Conservation (phyloP, 35 echinoderm and acorn worm genomes). For the Lytechinus variegatus region DNA sequence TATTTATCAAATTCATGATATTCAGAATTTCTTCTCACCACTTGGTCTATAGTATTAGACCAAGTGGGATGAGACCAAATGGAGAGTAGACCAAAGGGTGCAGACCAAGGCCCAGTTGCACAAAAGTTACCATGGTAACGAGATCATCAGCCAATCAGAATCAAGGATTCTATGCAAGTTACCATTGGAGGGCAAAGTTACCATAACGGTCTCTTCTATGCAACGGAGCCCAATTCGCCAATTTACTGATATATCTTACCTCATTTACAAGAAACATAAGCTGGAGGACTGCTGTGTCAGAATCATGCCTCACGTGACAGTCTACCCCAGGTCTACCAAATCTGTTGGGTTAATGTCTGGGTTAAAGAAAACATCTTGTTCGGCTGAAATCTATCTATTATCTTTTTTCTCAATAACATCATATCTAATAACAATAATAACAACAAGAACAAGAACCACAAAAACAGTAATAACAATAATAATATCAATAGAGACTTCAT, state of each 20-base stretch:
- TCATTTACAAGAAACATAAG: slow-evolving; percentile 99
- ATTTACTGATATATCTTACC: slow-evolving; percentile 64
- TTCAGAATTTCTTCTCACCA: too few species aligned
- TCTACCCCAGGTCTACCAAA: slow-evolving; percentile 99
- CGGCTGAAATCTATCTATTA: neutral
- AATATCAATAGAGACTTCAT: neutral
- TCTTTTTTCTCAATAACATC: neutral
- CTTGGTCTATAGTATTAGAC: too few species aligned
- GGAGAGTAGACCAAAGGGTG: too few species aligned
- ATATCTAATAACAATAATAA: neutral
- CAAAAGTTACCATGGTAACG: too few species aligned
- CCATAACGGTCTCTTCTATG: too few species aligned
- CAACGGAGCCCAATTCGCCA: too few species aligned
- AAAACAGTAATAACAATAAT: neutral
- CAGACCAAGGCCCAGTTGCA: too few species aligned
- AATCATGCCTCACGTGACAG: slow-evolving; percentile 97
- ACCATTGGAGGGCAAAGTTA: too few species aligned
- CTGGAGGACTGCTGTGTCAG: slow-evolving; percentile 92
- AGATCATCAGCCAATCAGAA: too few species aligned
- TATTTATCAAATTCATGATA: too few species aligned
- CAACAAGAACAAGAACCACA: neutral
- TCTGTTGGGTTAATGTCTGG: slow-evolving; percentile 56
- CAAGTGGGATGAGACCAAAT: too few species aligned
- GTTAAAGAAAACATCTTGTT: slow-evolving; percentile 8
- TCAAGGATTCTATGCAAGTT: too few species aligned